Percentiles rank a stretch among this genome's conserved stretches.
Evolutionary conservation across 2,888 invertebrate species (phyloP).

Genomic region (Lycophotia porphyrea): DNA sequence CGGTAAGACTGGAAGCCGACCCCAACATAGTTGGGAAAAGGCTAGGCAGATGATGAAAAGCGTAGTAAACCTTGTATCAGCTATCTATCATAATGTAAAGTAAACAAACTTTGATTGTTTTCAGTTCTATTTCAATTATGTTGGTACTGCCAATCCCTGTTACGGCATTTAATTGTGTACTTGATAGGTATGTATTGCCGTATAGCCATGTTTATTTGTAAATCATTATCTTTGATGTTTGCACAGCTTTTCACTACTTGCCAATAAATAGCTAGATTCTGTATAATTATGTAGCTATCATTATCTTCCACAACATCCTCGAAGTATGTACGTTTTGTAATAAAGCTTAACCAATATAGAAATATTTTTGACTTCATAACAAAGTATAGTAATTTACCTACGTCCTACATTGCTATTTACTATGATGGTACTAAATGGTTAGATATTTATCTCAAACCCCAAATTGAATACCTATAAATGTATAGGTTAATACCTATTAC

Average conservation of each 20-base stretch:
- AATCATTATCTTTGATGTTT: slow-evolving; percentile 3
- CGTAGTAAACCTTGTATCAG: slow-evolving; percentile 18
- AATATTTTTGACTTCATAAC: no score
- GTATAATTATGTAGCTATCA: not conserved
- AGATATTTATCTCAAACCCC: no score
- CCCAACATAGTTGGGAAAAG: no score
- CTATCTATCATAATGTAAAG: not conserved
- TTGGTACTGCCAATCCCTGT: slow-evolving; percentile 9
- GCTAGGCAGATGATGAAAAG: not conserved
- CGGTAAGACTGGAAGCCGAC: no score
- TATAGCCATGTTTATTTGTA: slow-evolving; percentile 17
- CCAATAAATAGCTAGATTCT: not conserved
- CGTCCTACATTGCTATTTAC: no score
- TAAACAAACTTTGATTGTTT: slow-evolving; percentile 44
- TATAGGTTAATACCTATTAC: no score
- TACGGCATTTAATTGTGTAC: not conserved
- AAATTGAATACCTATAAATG: no score
- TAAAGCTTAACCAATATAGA: no score
- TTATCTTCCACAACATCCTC: no score
- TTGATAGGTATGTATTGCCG: slow-evolving; percentile 1
- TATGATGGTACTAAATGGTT: no score
- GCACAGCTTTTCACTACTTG: not conserved
- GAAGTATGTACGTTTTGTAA: no score
- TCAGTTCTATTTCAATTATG: slow-evolving; percentile 33
- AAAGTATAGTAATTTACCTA: no score